A percentile compares a stretch with the other conserved stretches of the same genome.
phyloP scores from a whole-genome alignment of 37 sponge, comb jelly and placozoan genomes.

The Diacarnus erythraeanus region DNA sequence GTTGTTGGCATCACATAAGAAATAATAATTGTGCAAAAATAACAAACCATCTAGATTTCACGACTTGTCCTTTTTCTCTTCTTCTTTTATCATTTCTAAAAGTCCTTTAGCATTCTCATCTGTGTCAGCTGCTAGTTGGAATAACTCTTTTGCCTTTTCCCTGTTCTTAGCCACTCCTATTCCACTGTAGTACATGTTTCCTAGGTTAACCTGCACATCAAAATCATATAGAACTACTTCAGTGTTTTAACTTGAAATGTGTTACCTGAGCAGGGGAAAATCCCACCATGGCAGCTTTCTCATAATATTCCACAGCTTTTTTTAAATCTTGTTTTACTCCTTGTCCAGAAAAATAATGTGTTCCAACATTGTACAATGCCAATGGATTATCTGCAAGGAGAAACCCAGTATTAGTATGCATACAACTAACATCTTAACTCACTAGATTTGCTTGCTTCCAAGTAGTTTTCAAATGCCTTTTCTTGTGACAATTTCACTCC shows the following conservation, averaged over 20 bases:
- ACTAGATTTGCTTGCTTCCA: conserved; percentile 70
- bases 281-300: conserved; percentile 60
- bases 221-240: neutral
- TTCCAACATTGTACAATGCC: conserved; percentile 77
- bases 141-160: conserved; percentile 81
- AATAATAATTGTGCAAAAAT: neutral
- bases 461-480: conserved; percentile 60
- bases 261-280: conserved; percentile 84
- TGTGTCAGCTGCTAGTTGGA: conserved; percentile 53
- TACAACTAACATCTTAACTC: neutral
- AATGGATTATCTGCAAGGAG: conserved; percentile 49
- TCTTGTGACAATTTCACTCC: conserved; percentile 70
- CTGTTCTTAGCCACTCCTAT: conserved; percentile 73
- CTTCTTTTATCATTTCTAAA: conserved; percentile 59
- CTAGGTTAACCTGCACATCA: conserved; percentile 75
- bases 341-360: conserved; percentile 79
- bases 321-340: conserved; percentile 68
- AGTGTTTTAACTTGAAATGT: neutral
- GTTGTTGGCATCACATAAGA: neutral
- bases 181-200: conserved; percentile 88
- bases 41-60: neutral
- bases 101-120: conserved; percentile 79
- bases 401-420: neutral
- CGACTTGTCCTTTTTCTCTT: conserved; percentile 38
- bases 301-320: conserved; percentile 75